A percentile compares a stretch with the other conserved stretches of the same genome.
These are phyloP conservation scores for Lordiphosa andalusiaca DNA, from an alignment of 2,888 invertebrate genomes.

Conservation along the genomic window DNA sequence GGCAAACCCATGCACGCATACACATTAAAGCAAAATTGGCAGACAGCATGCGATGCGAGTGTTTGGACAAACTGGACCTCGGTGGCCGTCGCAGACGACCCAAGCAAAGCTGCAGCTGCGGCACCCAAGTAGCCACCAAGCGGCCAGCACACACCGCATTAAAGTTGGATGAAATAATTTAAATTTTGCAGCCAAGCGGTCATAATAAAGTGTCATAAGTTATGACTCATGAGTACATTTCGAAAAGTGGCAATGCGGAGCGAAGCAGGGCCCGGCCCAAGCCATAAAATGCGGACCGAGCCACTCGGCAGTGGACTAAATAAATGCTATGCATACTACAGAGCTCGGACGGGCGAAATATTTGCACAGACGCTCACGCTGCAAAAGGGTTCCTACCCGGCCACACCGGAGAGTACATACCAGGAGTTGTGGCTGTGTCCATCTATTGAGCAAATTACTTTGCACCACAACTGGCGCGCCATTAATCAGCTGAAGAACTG, in stretches of 20 bases:
- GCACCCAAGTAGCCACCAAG: not conserved
- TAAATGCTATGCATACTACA: slow-evolving; percentile 18
- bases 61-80: slow-evolving; percentile 2
- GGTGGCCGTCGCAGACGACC: not conserved
- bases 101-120: not conserved
- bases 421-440: no score
- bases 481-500: no score
- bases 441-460: no score
- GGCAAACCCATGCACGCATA: slow-evolving; percentile 13
- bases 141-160: slow-evolving; percentile 11
- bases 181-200: slow-evolving; percentile 26
- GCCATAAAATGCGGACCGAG: slow-evolving; percentile 12
- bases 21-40: slow-evolving; percentile 21
- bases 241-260: slow-evolving; percentile 8
- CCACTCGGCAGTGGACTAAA: slow-evolving; percentile 18
- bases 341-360: slow-evolving; percentile 2
- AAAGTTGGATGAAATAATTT: slow-evolving; percentile 27
- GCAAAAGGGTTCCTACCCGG: no score
- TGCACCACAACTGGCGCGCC: no score
- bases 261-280: not conserved
- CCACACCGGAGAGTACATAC: no score
- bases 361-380: no score
- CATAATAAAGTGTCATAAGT: slow-evolving; percentile 28
- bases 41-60: slow-evolving; percentile 22
- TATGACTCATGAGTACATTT: slow-evolving; percentile 26